Evolutionary conservation across 2,888 invertebrate genomes (phyloP).

Genomic region (Drosophila dives): DNA sequence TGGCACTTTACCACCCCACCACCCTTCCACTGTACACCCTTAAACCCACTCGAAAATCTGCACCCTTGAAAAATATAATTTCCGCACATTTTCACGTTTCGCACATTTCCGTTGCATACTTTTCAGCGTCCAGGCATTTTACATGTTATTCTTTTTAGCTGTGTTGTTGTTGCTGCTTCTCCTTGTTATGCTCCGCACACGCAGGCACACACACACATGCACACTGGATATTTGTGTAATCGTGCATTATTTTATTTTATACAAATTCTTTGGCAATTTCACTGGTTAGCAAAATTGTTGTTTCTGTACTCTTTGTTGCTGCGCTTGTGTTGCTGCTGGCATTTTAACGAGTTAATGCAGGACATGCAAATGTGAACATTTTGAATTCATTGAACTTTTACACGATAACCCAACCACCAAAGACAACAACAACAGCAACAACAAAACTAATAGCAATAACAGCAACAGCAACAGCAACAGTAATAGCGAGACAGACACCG

Average conservation of each 20-base stretch:
- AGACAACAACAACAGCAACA: slow-evolving; percentile 33
- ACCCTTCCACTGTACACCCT: not conserved
- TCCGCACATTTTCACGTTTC: slow-evolving; percentile 78
- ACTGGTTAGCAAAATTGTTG: slow-evolving; percentile 43
- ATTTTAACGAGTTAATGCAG: slow-evolving; percentile 82
- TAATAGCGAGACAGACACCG: slow-evolving; percentile 2
- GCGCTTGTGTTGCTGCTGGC: slow-evolving; percentile 62
- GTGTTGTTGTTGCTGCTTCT: not conserved
- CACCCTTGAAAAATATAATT: slow-evolving; percentile 70
- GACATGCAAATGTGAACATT: slow-evolving; percentile 80
- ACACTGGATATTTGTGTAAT: slow-evolving; percentile 9
- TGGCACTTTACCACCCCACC: slow-evolving; percentile 24
- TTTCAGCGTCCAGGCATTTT: slow-evolving; percentile 67
- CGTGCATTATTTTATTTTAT: slow-evolving; percentile 68
- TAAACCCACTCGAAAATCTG: slow-evolving; percentile 24
- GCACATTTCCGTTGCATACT: slow-evolving; percentile 79
- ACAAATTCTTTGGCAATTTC: slow-evolving; percentile 65
- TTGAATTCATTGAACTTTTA: slow-evolving; percentile 80
- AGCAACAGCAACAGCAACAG: slow-evolving; percentile 4
- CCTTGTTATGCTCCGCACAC: slow-evolving; percentile 9
- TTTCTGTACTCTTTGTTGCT: slow-evolving; percentile 33
- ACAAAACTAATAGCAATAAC: slow-evolving; percentile 2
- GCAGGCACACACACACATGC: not conserved
- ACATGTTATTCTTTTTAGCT: slow-evolving; percentile 44
- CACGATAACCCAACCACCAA: slow-evolving; percentile 47